phyloP scores from a whole-genome alignment of 2,113 vertebrate genomes.

The Gnathonemus echidnorhynchus region DNA sequence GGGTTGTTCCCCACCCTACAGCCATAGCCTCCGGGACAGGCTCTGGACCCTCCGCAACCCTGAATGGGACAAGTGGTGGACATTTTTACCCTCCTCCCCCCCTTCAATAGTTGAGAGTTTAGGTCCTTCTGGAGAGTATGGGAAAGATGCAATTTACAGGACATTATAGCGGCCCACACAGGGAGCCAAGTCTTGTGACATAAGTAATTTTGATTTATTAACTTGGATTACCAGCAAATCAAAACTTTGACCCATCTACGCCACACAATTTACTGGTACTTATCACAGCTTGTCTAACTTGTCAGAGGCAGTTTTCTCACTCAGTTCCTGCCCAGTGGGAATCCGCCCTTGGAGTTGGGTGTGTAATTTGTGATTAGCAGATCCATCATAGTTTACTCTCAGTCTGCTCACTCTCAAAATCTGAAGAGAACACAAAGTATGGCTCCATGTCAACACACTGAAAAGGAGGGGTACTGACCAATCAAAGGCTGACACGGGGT shows the following conservation, averaged over 20 bases:
- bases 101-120: not conserved
- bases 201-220: constrained; percentile 43
- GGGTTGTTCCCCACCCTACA: not conserved
- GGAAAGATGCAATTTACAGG: constrained; percentile 3
- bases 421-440: not conserved
- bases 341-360: constrained; percentile 11
- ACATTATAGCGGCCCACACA: not conserved
- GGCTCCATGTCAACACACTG: not conserved
- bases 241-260: constrained; percentile 41
- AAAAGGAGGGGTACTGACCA: not conserved
- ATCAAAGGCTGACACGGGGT: not conserved
- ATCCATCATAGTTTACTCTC: constrained; percentile 32
- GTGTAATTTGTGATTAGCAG: constrained; percentile 38
- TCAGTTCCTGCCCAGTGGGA: constrained; percentile 14
- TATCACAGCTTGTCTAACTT: constrained; percentile 23
- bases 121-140: not conserved
- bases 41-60: not conserved
- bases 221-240: constrained; percentile 38
- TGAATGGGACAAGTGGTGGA: not conserved
- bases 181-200: not conserved
- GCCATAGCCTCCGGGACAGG: not conserved
- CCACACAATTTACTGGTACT: constrained; percentile 33
- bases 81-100: not conserved
- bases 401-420: not conserved
- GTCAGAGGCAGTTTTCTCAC: constrained; percentile 22